Percentiles rank a stretch among this genome's conserved stretches.
Conservation (phyloP, 2,797 vertebrate species). For the Hypotaenidia philippensis region DNA sequence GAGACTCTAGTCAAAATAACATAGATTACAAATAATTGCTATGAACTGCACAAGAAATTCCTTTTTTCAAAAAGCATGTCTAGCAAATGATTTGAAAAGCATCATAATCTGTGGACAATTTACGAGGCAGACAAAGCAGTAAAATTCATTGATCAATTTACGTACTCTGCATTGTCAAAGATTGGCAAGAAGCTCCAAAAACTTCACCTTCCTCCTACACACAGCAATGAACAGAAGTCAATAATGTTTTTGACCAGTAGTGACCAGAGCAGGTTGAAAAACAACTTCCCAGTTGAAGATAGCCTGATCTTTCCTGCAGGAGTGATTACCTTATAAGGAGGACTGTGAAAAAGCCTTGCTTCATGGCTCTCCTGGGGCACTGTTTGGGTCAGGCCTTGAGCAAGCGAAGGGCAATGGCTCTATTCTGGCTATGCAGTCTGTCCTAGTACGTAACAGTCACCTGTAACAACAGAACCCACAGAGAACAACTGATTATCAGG, state of each 20-base stretch:
- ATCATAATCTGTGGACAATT: background rate
- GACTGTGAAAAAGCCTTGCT: background rate
- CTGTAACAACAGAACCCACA: background rate
- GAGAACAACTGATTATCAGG: background rate
- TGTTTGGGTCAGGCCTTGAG: background rate
- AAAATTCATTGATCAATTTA: background rate
- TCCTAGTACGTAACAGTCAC: background rate
- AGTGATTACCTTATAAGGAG: background rate
- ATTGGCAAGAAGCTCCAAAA: background rate
- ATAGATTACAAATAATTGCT: background rate
- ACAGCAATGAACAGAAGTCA: background rate
- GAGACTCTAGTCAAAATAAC: background rate
- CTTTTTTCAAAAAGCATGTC: background rate
- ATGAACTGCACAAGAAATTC: background rate
- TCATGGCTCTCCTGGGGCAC: background rate
- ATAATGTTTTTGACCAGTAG: background rate
- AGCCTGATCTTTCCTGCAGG: background rate
- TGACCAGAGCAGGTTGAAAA: background rate
- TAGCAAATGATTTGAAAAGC: background rate
- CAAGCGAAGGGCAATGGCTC: background rate
- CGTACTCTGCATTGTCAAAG: background rate
- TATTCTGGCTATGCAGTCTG: background rate
- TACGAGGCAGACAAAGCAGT: background rate
- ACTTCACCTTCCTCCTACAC: fast-evolving
- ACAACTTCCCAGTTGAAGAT: background rate